phyloP scores from a whole-genome alignment of 2,888 invertebrate species.

The Drosophila neonasuta region DNA sequence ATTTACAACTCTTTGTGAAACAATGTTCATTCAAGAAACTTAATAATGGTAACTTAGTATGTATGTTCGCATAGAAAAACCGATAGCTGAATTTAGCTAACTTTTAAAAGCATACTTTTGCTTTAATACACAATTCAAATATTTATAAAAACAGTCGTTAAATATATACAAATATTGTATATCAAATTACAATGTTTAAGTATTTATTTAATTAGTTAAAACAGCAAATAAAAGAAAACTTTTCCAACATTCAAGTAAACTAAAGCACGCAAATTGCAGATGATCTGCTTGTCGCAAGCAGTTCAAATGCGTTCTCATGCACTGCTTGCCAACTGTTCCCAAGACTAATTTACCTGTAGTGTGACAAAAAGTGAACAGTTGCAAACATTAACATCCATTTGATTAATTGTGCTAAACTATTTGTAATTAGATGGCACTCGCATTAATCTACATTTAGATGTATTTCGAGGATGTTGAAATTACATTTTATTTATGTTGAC shows the following conservation, averaged over 20 bases:
- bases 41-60: too few relatives aligned
- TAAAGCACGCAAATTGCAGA: not conserved
- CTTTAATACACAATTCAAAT: too few relatives aligned
- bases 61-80: too few relatives aligned
- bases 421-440: constrained; percentile 6
- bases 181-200: not conserved
- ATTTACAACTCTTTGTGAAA: too few relatives aligned
- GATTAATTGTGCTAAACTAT: not conserved
- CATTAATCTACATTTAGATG: constrained; percentile 8
- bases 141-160: too few relatives aligned
- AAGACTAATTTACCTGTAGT: not conserved
- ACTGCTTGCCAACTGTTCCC: not conserved
- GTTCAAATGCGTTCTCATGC: not conserved
- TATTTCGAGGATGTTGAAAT: constrained; percentile 14
- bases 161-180: too few relatives aligned
- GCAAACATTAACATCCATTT: not conserved
- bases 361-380: not conserved
- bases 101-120: too few relatives aligned
- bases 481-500: constrained; percentile 14
- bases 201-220: not conserved
- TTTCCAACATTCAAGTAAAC: not conserved
- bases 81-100: too few relatives aligned
- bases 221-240: not conserved
- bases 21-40: not conserved
- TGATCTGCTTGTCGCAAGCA: not conserved